Conservation (phyloP, 2,888 invertebrate genomes). For the Fabriciana adippe region DNA sequence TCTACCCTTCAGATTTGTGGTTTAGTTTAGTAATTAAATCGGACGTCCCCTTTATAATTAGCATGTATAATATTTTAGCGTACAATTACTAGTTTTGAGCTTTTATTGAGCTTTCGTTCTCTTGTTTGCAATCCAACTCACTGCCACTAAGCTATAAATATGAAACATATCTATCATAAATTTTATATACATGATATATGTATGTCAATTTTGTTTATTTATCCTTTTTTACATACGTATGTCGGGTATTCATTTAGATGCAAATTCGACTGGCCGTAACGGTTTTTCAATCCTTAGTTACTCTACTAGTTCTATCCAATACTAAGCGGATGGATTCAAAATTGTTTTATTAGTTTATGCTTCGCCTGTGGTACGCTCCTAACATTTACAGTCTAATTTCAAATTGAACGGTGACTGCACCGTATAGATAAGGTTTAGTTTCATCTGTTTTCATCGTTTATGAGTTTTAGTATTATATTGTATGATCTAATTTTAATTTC, state of each 20-base stretch:
- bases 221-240: background rate
- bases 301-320: constrained; percentile 1
- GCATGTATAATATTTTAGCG: too few species aligned
- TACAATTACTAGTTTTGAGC: too few species aligned
- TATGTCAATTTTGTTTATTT: too few species aligned
- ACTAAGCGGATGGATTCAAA: constrained; percentile 5
- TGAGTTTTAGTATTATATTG: background rate
- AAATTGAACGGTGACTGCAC: constrained; percentile 49
- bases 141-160: too few species aligned
- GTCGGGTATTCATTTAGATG: constrained; percentile 12
- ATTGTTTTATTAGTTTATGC: constrained; percentile 30
- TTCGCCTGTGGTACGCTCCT: constrained; percentile 6
- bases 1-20: constrained; percentile 31
- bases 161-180: too few species aligned
- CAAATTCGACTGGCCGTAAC: constrained; percentile 12
- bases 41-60: constrained; percentile 6
- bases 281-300: constrained; percentile 15
- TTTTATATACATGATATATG: too few species aligned
- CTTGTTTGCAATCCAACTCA: too few species aligned
- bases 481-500: background rate
- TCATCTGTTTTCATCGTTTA: constrained; percentile 1
- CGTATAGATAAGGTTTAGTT: constrained; percentile 53
- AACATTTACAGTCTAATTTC: constrained; percentile 38
- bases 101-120: too few species aligned
- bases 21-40: constrained; percentile 37